Conservation (phyloP, 2,113 vertebrate genomes). For the Xenus cinereus region DNA sequence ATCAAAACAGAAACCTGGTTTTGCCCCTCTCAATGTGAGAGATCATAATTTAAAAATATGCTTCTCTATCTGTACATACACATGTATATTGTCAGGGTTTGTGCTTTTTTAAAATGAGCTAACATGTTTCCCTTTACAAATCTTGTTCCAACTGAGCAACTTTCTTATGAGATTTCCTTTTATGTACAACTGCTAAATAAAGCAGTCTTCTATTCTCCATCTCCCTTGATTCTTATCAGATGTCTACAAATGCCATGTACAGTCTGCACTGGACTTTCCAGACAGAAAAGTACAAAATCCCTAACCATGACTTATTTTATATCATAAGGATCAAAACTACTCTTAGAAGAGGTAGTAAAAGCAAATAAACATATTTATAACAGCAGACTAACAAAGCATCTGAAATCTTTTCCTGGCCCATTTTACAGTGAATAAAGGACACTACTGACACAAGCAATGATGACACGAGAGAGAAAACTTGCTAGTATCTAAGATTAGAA, state of each 20-base stretch:
- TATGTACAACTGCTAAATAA: slow-evolving; percentile 37
- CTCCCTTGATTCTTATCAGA: slow-evolving; percentile 39
- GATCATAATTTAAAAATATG: not conserved
- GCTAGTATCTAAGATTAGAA: not conserved
- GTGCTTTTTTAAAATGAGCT: not conserved
- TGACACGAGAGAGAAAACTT: not conserved
- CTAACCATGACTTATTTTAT: not conserved
- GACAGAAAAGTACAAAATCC: not conserved
- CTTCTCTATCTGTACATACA: not conserved
- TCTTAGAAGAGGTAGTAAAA: not conserved
- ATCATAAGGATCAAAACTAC: not conserved
- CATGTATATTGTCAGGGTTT: not conserved
- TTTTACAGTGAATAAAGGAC: not conserved
- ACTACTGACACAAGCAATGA: not conserved
- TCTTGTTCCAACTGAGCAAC: not conserved
- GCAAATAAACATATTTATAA: not conserved
- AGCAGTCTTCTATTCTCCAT: not conserved
- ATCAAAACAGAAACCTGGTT: not conserved
- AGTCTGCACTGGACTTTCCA: not conserved
- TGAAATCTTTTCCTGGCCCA: not conserved
- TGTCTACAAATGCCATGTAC: not conserved
- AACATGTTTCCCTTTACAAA: not conserved
- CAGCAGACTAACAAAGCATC: not conserved
- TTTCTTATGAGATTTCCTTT: slow-evolving; percentile 6
- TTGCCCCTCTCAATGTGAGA: too few relatives aligned